These are phyloP conservation scores for Mohoua ochrocephala DNA, from an alignment of 2,113 vertebrate species.

Conservation along the genomic window DNA sequence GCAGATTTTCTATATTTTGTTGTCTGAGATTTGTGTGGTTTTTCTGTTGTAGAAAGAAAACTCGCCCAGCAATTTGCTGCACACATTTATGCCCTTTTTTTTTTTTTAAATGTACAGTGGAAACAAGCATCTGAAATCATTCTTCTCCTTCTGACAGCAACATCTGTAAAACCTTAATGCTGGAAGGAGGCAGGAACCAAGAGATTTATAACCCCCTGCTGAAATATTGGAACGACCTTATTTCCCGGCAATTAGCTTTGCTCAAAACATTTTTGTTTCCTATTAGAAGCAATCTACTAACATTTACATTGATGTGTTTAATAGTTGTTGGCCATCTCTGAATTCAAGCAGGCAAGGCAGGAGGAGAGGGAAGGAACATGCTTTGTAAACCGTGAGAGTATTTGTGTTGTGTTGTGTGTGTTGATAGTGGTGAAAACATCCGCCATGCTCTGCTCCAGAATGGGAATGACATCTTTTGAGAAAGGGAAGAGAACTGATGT, in stretches of 20 bases:
- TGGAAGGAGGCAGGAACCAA: conserved; percentile 28
- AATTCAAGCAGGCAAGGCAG: background rate
- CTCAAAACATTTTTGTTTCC: conserved; percentile 66
- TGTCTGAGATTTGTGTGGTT: background rate
- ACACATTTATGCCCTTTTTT: background rate
- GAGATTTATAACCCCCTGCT: conserved; percentile 52
- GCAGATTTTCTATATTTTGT: background rate
- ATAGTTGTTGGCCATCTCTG: conserved; percentile 31
- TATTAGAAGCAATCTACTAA: conserved; percentile 53
- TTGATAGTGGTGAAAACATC: background rate
- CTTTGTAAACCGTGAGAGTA: background rate
- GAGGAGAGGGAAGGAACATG: background rate
- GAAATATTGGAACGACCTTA: conserved; percentile 60
- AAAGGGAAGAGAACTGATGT: background rate
- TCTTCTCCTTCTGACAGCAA: conserved; percentile 38
- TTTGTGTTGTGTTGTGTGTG: background rate
- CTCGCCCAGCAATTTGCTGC: background rate
- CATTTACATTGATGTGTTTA: conserved; percentile 26
- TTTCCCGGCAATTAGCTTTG: conserved; percentile 58
- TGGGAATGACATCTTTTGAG: background rate
- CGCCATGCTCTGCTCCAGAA: background rate
- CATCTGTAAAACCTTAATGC: conserved; percentile 60
- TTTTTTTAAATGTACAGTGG: background rate
- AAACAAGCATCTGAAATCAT: conserved; percentile 55
- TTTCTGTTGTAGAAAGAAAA: background rate